phyloP scores from a whole-genome alignment of 2,113 vertebrate species.

The Oncorhynchus mykiss region DNA sequence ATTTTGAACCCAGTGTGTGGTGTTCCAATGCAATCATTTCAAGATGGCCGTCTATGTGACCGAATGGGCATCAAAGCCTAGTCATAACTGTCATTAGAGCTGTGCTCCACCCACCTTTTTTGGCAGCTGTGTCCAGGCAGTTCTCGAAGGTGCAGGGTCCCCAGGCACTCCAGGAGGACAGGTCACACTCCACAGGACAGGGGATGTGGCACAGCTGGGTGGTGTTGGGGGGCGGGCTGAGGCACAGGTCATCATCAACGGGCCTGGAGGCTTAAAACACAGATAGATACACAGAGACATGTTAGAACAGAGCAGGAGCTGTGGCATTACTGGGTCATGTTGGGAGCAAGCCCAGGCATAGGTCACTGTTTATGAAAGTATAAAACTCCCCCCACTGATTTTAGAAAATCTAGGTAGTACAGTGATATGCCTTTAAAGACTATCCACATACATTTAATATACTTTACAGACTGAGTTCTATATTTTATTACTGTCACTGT shows the following conservation, averaged over 20 bases:
- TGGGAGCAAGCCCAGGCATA: no score
- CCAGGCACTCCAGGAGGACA: constrained; percentile 92
- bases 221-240: constrained; percentile 79
- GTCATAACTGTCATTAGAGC: neutral
- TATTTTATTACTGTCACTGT: no score
- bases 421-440: no score
- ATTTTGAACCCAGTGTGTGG: no score
- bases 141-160: constrained; percentile 94
- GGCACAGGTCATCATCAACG: constrained; percentile 82
- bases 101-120: constrained; percentile 81
- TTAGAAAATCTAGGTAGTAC: no score
- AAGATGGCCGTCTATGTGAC: neutral
- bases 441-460: no score
- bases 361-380: no score
- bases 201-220: constrained; percentile 91
- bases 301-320: no score
- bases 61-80: neutral
- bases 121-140: constrained; percentile 88
- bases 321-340: no score
- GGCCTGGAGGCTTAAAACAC: constrained; percentile 81
- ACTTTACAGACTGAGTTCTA: no score
- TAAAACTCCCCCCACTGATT: no score
- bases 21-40: neutral
- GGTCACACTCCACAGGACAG: constrained; percentile 90
- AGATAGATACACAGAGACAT: neutral